Evolutionary conservation across 2,888 invertebrate genomes (phyloP).

Genomic region (Tenthredo livida): DNA sequence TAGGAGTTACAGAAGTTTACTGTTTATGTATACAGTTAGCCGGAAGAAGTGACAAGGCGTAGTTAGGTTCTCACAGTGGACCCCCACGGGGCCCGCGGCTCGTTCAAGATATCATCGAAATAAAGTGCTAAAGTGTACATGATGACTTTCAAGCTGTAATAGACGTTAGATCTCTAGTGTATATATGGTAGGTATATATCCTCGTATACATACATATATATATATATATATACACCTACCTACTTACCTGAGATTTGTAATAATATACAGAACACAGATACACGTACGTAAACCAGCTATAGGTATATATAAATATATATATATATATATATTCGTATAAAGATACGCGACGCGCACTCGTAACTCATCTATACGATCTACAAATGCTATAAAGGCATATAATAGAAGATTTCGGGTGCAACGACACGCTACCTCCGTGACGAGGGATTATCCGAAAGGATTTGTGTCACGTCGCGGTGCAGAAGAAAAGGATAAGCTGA

Average conservation of each 20-base stretch:
- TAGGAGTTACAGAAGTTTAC: neutral
- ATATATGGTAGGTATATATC: neutral
- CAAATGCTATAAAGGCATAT: conserved; percentile 3
- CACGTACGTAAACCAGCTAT: neutral
- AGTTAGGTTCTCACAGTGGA: conserved; percentile 52
- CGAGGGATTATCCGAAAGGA: conserved; percentile 54
- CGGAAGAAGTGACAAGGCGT: conserved; percentile 29
- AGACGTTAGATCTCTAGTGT: conserved; percentile 24
- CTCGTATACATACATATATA: neutral
- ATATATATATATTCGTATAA: neutral
- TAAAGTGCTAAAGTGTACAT: conserved; percentile 55
- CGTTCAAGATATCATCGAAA: conserved; percentile 55
- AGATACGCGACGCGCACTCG: conserved; percentile 12
- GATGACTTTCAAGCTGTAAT: conserved; percentile 42
- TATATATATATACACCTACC: neutral
- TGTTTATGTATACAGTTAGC: conserved; percentile 6
- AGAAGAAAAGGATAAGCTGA: conserved; percentile 33
- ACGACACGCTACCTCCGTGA: conserved; percentile 50
- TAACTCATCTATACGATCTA: conserved; percentile 37
- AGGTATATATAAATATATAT: neutral
- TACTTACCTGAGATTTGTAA: neutral
- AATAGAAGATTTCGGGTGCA: conserved; percentile 52
- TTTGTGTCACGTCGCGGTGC: conserved; percentile 52
- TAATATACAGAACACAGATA: conserved; percentile 13
- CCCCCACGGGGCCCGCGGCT: conserved; percentile 51